Evolutionary conservation across 1,140 invertebrate species (phyloP), one percentile per base, ranked within the genome.

Genomic region (Aphis gossypii): DNA sequence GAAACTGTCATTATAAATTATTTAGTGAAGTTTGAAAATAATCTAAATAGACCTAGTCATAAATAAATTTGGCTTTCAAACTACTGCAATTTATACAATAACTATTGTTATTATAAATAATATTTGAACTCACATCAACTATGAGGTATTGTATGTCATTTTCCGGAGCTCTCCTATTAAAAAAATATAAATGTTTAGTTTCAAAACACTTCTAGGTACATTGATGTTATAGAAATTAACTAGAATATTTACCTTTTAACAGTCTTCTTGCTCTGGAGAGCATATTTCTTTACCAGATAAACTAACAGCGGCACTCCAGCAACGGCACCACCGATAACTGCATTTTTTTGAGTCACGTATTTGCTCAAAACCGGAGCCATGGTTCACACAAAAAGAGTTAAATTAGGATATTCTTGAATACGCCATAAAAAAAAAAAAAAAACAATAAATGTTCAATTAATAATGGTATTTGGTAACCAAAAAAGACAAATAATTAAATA

Each of bases 121-220:
- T 76, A 76, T n/a, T 76, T n/a, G 60, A 83, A 84, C 92, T 93
- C 86, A 93, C 92, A 84, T 93, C 92, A 30, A 93, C 92, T 93
- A 93, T 93, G 38, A 93, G 92, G 82, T 93, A 93, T 35, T 93
- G 56, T 11, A 93, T 93, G 21, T 93, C 92, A 30, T 83, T 93
- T n/a, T 93, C 68, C 14, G 92, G 92, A 46, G 48, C 23, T 54
- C 25, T 84, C 82, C 92, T 93, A 68, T 7, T 2, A 92, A 92
- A 82, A 46, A 23, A 86, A 46, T 18, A 86, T 86, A 30, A 60
- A 30, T 11, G 14, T n/a, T 14, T 48, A 68, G 11, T n/a, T 68
- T n/a, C 14, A 14, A 76, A n/a, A 76, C 1, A n/a, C 14, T 18
- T 76, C 3, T 18, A 76, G 30, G n/a, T 76, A 76, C 1, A 76